Evolutionary conservation across 2,888 invertebrate genomes (phyloP), one percentile per base, ranked within the genome.

Genomic region (Hemicrepidius hirtus): DNA sequence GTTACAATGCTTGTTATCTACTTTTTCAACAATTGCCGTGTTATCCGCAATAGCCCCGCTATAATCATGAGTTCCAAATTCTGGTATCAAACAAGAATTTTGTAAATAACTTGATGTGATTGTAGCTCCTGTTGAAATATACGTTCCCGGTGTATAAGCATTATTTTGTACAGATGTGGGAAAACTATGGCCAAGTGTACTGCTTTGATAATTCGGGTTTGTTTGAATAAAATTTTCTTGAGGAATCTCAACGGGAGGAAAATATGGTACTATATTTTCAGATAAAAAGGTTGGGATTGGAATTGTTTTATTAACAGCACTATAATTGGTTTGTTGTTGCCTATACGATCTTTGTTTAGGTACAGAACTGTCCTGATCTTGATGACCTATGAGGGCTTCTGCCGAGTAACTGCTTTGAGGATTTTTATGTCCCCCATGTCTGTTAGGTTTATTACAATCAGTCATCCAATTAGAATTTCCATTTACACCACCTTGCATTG

Each of bases 361-460:
- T 20, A 62, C 32, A n/a, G 49, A 55, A n/a, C 21, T 53, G 16
- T 77, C 76, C 41, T 76, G 76, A 46, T 79, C 76, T 68, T 84
- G 84, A 69, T 84, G 83, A 2, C 85, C 84, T 18, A 87, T 86
- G 53, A 87, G 76, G 20, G 86, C 85, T 77, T 87, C 87, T 0
- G 87, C 86, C 0, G 86, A 85, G 77, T 87, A 87, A 79, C 80
- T 86, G 64, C 82, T 85, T 0, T 84, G 79, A 24, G 79, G 72
- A 68, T 80, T 84, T 76, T 83, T 83, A 49, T 75, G 72, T 24
- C 68, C 46, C 24, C 68, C 46, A 59, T 79, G 78, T 24, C 80
- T 76, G 3, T 13, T 44, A 3, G 71, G 79, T 68, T 81, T 82
- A n/a, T 66, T 68, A 44, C 77, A 71, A 59, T 78, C 75, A 6